Conservation (phyloP, 2,888 invertebrate species). For the Cinara cedri region DNA sequence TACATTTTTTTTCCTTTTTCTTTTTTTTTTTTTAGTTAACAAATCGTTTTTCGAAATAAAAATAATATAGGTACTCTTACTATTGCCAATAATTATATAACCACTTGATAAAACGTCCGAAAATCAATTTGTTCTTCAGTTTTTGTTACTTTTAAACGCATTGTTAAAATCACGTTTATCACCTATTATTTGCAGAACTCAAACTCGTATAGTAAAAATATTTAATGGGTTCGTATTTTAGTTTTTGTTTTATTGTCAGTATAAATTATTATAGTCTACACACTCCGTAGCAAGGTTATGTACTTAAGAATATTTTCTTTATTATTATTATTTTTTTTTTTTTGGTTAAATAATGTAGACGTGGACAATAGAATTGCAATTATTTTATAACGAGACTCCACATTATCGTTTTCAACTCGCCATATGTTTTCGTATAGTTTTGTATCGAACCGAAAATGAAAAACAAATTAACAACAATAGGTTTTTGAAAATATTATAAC, state of each 20-base stretch:
- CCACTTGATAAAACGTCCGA: not conserved
- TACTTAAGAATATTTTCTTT: not conserved
- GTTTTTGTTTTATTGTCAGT: conserved; percentile 1
- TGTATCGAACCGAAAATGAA: no score
- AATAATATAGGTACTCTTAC: no score
- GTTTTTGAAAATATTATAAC: no score
- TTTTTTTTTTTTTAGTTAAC: not conserved
- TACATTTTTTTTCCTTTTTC: no score
- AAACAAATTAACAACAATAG: no score
- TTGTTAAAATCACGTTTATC: conserved; percentile 1
- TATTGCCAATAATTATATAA: no score
- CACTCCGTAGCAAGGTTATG: not conserved
- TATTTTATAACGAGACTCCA: no score
- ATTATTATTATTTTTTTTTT: not conserved
- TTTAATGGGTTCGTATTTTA: conserved; percentile 20
- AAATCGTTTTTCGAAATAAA: no score
- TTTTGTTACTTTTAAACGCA: not conserved
- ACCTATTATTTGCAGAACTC: conserved; percentile 2
- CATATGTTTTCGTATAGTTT: no score
- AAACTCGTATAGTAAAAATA: conserved; percentile 15
- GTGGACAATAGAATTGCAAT: not conserved
- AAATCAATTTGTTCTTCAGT: not conserved
- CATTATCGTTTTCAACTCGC: no score
- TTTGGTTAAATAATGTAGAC: not conserved
- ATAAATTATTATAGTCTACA: not conserved